Percentiles rank a stretch among this genome's conserved stretches.
Conservation (phyloP, 2,888 invertebrate species). For the Anodontia alba region DNA sequence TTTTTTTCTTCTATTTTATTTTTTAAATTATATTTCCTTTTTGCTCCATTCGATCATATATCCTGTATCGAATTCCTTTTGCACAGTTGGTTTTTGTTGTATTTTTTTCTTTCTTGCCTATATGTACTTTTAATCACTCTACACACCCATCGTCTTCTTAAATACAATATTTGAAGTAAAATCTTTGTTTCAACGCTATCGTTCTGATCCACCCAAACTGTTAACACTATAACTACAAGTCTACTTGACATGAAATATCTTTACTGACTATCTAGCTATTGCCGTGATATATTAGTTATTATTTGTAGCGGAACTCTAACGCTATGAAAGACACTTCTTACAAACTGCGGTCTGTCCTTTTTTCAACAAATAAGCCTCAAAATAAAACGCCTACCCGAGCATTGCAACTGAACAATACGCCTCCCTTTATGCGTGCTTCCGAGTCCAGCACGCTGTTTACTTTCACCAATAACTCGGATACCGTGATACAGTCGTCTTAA, state of each 20-base stretch:
- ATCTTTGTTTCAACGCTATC: slow-evolving; percentile 3
- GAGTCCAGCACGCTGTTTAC: no score
- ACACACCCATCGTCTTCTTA: background rate
- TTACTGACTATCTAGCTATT: background rate
- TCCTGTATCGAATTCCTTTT: background rate
- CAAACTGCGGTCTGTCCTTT: background rate
- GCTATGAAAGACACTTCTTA: background rate
- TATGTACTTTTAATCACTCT: background rate
- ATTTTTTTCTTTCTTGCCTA: background rate
- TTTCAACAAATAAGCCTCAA: background rate
- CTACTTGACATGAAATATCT: background rate
- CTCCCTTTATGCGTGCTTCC: no score
- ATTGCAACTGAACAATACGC: background rate
- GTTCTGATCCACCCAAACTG: background rate
- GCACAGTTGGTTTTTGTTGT: no score
- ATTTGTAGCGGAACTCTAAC: background rate
- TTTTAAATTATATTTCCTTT: background rate
- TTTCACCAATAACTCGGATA: no score
- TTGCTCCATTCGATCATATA: background rate
- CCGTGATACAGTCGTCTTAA: no score
- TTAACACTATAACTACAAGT: background rate
- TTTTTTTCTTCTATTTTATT: no score
- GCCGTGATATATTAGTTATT: background rate
- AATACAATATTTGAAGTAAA: background rate
- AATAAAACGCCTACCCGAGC: background rate